phyloP scores from a whole-genome alignment of 2,113 vertebrate species.

The Corythornis vintsioides region DNA sequence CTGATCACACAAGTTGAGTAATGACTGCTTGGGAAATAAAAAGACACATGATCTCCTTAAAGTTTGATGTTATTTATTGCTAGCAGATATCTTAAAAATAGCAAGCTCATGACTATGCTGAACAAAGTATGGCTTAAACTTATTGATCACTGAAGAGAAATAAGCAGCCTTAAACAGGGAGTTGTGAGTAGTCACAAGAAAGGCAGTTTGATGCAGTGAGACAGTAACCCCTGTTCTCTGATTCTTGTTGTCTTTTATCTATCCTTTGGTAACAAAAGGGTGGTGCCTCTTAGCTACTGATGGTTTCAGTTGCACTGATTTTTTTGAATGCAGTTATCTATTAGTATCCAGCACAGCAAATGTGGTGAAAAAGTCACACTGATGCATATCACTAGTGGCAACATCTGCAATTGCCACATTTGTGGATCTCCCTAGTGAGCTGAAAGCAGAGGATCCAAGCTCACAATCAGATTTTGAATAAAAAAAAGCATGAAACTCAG shows the following conservation, averaged over 20 bases:
- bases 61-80: background rate
- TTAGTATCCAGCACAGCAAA: background rate
- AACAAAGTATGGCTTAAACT: background rate
- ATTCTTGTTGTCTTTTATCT: background rate
- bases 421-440: background rate
- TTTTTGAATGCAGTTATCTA: background rate
- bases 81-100: background rate
- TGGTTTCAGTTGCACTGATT: background rate
- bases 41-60: background rate
- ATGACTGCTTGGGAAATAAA: background rate
- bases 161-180: background rate
- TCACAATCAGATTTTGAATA: background rate
- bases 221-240: background rate
- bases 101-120: background rate
- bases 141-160: background rate
- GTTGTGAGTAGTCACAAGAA: background rate
- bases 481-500: background rate
- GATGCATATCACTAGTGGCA: background rate
- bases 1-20: background rate
- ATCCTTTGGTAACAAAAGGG: background rate
- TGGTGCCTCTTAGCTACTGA: background rate
- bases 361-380: background rate
- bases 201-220: background rate
- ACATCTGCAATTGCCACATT: background rate
- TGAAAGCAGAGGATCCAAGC: background rate